Conservation (phyloP, 2,797 vertebrate genomes). For the Ctenochaetus hawaiiensis region DNA sequence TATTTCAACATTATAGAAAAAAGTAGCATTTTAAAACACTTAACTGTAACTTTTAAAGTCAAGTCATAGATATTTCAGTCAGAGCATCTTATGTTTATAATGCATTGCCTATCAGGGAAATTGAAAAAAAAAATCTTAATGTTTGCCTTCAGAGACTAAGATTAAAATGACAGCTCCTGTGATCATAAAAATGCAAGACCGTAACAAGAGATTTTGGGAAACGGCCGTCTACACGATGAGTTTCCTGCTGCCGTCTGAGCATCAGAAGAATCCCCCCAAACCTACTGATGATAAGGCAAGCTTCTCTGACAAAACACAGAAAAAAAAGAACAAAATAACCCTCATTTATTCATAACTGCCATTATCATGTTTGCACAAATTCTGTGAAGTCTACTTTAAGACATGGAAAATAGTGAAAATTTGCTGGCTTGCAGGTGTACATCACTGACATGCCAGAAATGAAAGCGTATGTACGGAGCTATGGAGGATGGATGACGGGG, state of each 20-base stretch:
- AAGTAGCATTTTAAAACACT: no score
- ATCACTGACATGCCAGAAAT: slow-evolving; percentile 59
- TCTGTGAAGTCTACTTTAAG: neutral
- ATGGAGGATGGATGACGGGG: slow-evolving; percentile 66
- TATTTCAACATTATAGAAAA: no score
- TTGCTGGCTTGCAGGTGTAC: slow-evolving; percentile 73
- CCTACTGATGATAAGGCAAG: slow-evolving; percentile 69
- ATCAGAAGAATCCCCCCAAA: slow-evolving; percentile 72
- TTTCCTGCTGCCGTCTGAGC: slow-evolving; percentile 81
- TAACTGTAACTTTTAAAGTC: neutral
- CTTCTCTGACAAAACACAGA: neutral
- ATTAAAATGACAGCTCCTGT: slow-evolving; percentile 84
- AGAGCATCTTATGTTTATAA: neutral
- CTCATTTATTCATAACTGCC: neutral
- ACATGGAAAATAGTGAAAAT: neutral
- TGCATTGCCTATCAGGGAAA: neutral
- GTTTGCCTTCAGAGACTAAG: slow-evolving; percentile 59
- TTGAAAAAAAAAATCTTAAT: neutral
- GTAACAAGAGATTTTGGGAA: slow-evolving; percentile 13
- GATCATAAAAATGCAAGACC: slow-evolving; percentile 51
- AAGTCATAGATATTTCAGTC: neutral
- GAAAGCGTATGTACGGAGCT: slow-evolving; percentile 73
- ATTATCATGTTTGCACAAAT: neutral
- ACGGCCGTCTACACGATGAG: slow-evolving; percentile 63
- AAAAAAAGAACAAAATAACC: neutral